These are phyloP conservation scores for Chouioia cunea DNA, from an alignment of 2,888 invertebrate genomes.

Conservation along the genomic window DNA sequence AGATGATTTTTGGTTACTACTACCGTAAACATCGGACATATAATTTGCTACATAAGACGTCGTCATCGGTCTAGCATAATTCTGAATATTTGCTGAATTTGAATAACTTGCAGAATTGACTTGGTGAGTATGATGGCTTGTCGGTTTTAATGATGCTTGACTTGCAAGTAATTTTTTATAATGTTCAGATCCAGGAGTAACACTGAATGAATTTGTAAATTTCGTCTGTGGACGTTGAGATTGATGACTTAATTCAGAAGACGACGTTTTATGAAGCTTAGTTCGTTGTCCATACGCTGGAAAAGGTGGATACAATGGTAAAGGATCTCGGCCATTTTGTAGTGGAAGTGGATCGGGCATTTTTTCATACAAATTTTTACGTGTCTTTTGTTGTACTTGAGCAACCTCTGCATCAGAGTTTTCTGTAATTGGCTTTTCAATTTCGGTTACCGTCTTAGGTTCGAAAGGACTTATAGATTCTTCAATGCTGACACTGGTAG, in stretches of 20 bases:
- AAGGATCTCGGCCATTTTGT: constrained; percentile 17
- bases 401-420: constrained; percentile 39
- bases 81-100: constrained; percentile 28
- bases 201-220: constrained; percentile 5
- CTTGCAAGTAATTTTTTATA: constrained; percentile 30
- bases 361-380: constrained; percentile 21
- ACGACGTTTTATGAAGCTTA: constrained; percentile 57
- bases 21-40: constrained; percentile 11
- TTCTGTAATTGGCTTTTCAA: constrained; percentile 47
- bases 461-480: constrained; percentile 64
- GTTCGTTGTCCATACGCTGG: constrained; percentile 60
- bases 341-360: constrained; percentile 38
- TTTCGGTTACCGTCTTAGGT: constrained; percentile 60
- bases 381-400: background rate
- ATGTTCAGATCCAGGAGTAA: constrained; percentile 4
- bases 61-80: constrained; percentile 35
- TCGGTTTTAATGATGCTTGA: constrained; percentile 32
- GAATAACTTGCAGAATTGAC: background rate
- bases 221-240: constrained; percentile 5
- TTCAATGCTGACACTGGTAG: constrained; percentile 65
- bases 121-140: constrained; percentile 11
- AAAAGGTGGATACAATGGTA: constrained; percentile 46
- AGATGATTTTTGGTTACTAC: constrained; percentile 3
- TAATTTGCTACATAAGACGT: constrained; percentile 28
- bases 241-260: constrained; percentile 45